These are phyloP conservation scores for Drosophila sordidula DNA, from an alignment of 2,888 invertebrate genomes.

Conservation along the genomic window DNA sequence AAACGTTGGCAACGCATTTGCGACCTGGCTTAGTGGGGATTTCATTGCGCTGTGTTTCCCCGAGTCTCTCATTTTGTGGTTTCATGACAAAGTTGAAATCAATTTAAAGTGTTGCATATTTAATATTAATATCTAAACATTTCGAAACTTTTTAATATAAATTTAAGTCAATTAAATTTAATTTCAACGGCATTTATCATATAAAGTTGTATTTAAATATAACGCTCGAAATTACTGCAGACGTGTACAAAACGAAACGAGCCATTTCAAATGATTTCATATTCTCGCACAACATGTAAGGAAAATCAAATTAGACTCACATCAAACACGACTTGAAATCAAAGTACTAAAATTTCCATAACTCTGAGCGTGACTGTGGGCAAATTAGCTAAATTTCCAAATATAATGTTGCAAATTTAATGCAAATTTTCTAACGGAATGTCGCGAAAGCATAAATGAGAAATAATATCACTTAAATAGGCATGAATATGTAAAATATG, in stretches of 20 bases:
- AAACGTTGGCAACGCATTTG: constrained; percentile 18
- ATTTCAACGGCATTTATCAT: background rate
- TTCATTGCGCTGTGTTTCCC: constrained; percentile 27
- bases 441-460: background rate
- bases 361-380: constrained; percentile 15
- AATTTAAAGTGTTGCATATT: constrained; percentile 25
- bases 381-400: constrained; percentile 43
- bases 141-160: background rate
- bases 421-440: background rate
- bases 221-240: background rate
- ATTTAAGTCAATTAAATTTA: constrained; percentile 3
- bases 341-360: constrained; percentile 33
- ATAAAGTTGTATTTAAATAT: background rate
- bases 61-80: constrained; percentile 7
- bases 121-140: constrained; percentile 15
- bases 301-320: constrained; percentile 53
- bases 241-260: constrained; percentile 4
- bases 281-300: constrained; percentile 24
- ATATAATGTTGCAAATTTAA: constrained; percentile 22
- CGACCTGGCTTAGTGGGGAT: constrained; percentile 20
- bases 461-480: background rate
- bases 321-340: constrained; percentile 55
- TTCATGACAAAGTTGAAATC: constrained; percentile 40
- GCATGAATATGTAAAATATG: no score
- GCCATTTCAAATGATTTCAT: constrained; percentile 17